Percentiles rank a stretch among this genome's conserved stretches.
These are phyloP conservation scores for Drosophila hydei DNA, from an alignment of 1,140 invertebrate genomes.

Conservation along the genomic window DNA sequence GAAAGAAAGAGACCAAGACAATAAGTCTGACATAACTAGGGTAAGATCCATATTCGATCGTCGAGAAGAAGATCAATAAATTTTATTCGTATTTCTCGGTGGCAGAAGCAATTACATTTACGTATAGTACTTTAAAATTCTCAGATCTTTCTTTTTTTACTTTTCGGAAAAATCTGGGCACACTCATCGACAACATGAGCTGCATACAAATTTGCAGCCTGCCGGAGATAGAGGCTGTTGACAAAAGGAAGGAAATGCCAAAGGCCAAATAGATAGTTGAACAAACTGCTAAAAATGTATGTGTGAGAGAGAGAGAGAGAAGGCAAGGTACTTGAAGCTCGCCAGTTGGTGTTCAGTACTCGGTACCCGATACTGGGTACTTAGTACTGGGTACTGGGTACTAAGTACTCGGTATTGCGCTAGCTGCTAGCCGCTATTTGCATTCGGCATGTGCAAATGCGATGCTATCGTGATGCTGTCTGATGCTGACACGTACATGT, in stretches of 20 bases:
- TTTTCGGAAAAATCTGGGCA: slow-evolving; percentile 14
- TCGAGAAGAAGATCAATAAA: too few relatives aligned
- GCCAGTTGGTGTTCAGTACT: slow-evolving; percentile 13
- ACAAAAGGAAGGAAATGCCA: slow-evolving; percentile 30
- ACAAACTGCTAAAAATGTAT: slow-evolving; percentile 38
- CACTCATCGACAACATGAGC: slow-evolving; percentile 11
- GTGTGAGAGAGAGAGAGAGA: not conserved
- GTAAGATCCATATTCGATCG: not conserved
- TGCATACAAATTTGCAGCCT: slow-evolving; percentile 33
- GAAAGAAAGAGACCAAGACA: not conserved
- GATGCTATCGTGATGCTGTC: slow-evolving; percentile 43
- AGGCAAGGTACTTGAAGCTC: not conserved
- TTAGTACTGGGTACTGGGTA: not conserved
- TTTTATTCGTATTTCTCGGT: too few relatives aligned
- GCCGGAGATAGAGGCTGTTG: not conserved
- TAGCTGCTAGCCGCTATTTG: slow-evolving; percentile 25
- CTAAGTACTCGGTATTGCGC: slow-evolving; percentile 3
- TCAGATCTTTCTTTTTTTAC: too few relatives aligned
- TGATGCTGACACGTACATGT: slow-evolving; percentile 48
- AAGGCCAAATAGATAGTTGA: slow-evolving; percentile 35
- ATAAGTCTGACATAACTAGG: not conserved
- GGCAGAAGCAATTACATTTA: too few relatives aligned
- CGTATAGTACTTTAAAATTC: too few relatives aligned
- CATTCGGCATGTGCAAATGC: slow-evolving; percentile 48
- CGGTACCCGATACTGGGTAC: not conserved